Conservation (phyloP, 2,797 vertebrate species). For the Picus viridis region DNA sequence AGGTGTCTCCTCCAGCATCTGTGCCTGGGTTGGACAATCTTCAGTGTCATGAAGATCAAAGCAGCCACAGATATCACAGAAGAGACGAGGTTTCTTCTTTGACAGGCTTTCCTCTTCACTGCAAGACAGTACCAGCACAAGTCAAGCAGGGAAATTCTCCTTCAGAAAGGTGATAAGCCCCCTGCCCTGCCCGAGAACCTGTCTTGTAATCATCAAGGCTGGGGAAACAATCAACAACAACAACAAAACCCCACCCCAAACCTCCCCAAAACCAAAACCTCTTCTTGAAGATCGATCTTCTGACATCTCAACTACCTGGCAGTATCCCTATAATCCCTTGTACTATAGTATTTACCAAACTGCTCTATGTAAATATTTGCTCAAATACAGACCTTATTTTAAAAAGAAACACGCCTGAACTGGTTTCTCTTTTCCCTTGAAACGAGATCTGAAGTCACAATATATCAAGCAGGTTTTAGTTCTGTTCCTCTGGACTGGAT, state of each 20-base stretch:
- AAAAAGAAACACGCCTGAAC: neutral
- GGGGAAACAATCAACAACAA: neutral
- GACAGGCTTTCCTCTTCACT: slow-evolving; percentile 81
- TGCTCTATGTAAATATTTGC: neutral
- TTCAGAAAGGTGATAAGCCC: fast-evolving
- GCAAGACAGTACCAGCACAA: neutral
- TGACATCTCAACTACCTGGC: no score
- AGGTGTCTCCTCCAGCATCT: slow-evolving; percentile 88
- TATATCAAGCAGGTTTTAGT: neutral
- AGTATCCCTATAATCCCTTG: neutral
- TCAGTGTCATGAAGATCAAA: slow-evolving; percentile 97
- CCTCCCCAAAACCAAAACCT: neutral
- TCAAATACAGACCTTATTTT: neutral
- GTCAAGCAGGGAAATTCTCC: neutral
- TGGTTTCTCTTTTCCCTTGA: neutral
- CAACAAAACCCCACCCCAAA: fast-evolving
- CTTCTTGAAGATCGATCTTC: neutral
- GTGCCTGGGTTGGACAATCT: slow-evolving; percentile 95
- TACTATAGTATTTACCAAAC: neutral
- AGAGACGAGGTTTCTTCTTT: slow-evolving; percentile 93
- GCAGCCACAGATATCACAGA: slow-evolving; percentile 98
- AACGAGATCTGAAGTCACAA: neutral
- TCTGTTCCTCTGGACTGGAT: neutral
- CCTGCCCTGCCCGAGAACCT: fast-evolving
- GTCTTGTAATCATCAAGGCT: fast-evolving